A percentile compares a stretch with the other conserved stretches of the same genome.
These are phyloP conservation scores for Chymomyza procnemis DNA, from an alignment of 2,888 invertebrate species.

Conservation along the genomic window DNA sequence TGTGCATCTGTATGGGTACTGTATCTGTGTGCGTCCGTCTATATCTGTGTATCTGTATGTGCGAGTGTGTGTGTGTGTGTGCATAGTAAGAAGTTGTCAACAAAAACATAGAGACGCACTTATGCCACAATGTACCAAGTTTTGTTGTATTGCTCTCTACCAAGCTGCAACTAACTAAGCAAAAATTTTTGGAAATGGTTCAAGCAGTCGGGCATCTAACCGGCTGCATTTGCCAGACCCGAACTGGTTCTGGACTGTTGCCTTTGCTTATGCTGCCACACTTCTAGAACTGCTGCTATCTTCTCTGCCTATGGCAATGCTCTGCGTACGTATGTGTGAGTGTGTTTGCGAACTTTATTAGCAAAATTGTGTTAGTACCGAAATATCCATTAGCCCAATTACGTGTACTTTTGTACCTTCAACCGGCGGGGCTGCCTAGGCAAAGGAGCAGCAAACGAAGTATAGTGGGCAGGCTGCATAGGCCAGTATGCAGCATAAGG, in stretches of 20 bases:
- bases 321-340: slow-evolving; percentile 16
- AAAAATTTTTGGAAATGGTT: slow-evolving; percentile 33
- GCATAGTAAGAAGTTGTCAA: slow-evolving; percentile 64
- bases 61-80: slow-evolving; percentile 25
- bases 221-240: slow-evolving; percentile 26
- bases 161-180: not conserved
- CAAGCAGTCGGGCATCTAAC: slow-evolving; percentile 45
- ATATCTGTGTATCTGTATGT: slow-evolving; percentile 19
- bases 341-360: slow-evolving; percentile 69
- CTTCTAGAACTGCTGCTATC: not conserved
- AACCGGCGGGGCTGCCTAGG: slow-evolving; percentile 4
- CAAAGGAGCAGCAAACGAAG: slow-evolving; percentile 4
- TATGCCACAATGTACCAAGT: slow-evolving; percentile 46
- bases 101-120: slow-evolving; percentile 70
- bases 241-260: not conserved
- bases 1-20: slow-evolving; percentile 6
- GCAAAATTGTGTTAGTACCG: slow-evolving; percentile 72
- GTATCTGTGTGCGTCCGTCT: slow-evolving; percentile 31
- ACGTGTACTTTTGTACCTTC: slow-evolving; percentile 67
- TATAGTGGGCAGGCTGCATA: not conserved
- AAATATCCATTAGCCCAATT: slow-evolving; percentile 72
- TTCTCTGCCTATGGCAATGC: slow-evolving; percentile 4
- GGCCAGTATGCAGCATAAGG: not conserved
- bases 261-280: slow-evolving; percentile 32
- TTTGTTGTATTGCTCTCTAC: slow-evolving; percentile 20